A percentile compares a stretch with the other conserved stretches of the same genome.
These are phyloP conservation scores for Peromyscus polionotus DNA, from an alignment of 2,113 vertebrate species.

Conservation along the genomic window DNA sequence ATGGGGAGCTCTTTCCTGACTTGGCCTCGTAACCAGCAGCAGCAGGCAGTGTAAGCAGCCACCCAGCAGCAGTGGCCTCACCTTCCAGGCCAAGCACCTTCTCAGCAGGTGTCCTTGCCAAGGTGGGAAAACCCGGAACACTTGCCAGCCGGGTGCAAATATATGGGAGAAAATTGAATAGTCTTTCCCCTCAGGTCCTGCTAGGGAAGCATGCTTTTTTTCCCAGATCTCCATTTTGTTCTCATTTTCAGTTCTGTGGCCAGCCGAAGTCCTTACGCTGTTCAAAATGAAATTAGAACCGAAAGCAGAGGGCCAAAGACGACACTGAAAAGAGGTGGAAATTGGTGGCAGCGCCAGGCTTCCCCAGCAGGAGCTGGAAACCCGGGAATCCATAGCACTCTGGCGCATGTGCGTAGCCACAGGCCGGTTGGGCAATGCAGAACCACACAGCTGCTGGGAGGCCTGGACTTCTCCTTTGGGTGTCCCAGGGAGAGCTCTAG, in stretches of 20 bases:
- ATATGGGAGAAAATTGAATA: constrained; percentile 66
- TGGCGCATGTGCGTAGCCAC: constrained; percentile 26
- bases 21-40: not conserved
- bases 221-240: not conserved
- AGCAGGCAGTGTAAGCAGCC: not conserved
- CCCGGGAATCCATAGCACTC: constrained; percentile 77
- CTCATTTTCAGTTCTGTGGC: constrained; percentile 77
- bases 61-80: not conserved
- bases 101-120: constrained; percentile 25
- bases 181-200: not conserved
- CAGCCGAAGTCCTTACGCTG: constrained; percentile 53
- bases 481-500: constrained; percentile 18
- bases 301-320: constrained; percentile 73
- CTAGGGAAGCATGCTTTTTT: not conserved
- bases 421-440: constrained; percentile 76
- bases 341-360: constrained; percentile 67
- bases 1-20: not conserved
- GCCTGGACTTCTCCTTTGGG: constrained; percentile 39
- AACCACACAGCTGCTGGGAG: constrained; percentile 58
- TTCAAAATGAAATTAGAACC: constrained; percentile 75
- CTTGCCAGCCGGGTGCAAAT: constrained; percentile 56
- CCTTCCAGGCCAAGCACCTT: not conserved
- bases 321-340: constrained; percentile 79
- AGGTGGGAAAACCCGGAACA: constrained; percentile 65
- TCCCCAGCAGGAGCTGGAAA: constrained; percentile 75